Conservation (phyloP, 2,113 vertebrate genomes). For the Platycercus adscitus region DNA sequence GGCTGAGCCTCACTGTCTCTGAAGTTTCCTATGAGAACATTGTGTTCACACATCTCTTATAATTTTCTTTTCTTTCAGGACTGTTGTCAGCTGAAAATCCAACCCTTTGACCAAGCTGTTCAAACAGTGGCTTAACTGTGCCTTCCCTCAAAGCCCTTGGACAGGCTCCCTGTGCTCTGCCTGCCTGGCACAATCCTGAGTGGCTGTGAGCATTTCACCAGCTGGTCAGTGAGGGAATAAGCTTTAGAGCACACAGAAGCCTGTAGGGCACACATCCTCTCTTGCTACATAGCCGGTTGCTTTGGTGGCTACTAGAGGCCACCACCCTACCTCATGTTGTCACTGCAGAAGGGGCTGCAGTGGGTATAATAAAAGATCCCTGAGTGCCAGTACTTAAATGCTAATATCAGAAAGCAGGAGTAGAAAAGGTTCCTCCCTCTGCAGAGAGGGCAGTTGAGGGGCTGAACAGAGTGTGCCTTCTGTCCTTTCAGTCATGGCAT, state of each 20-base stretch:
- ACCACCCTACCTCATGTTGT: neutral
- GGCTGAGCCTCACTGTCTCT: conserved; percentile 52
- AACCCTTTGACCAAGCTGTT: conserved; percentile 68
- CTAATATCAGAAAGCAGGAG: neutral
- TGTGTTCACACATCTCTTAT: conserved; percentile 59
- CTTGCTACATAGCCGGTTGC: neutral
- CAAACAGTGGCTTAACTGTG: conserved; percentile 74
- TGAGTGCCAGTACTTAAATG: neutral
- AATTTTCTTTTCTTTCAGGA: conserved; percentile 61
- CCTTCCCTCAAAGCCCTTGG: conserved; percentile 66
- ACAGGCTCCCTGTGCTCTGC: conserved; percentile 54
- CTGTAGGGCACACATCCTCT: neutral
- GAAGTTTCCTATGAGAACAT: conserved; percentile 55
- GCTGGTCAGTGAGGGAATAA: neutral
- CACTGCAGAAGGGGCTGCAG: neutral
- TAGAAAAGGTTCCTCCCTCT: neutral
- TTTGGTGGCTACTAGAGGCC: neutral
- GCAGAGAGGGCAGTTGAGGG: neutral
- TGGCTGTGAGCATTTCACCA: conserved; percentile 7
- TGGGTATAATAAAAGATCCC: neutral
- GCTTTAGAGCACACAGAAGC: neutral
- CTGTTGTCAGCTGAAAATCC: conserved; percentile 69
- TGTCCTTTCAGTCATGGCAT: neutral
- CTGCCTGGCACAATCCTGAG: conserved; percentile 62
- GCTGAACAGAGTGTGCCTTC: neutral